A percentile compares a stretch with the other conserved stretches of the same genome.
Conservation (phyloP, 2,797 vertebrate species). For the Pempheris klunzingeri region DNA sequence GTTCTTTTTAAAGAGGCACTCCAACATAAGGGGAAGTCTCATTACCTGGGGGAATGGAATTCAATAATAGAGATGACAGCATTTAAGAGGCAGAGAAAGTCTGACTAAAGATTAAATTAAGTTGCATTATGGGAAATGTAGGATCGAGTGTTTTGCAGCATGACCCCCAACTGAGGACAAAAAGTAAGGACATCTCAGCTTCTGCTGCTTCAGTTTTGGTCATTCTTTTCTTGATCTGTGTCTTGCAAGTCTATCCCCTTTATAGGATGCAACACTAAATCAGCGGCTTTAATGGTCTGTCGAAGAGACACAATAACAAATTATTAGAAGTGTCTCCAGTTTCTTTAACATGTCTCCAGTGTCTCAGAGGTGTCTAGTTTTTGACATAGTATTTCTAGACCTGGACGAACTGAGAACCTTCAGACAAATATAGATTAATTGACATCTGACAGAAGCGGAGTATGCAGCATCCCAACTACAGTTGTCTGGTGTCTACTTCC, state of each 20-base stretch:
- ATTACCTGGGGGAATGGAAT: not conserved
- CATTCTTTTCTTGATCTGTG: not conserved
- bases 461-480: not conserved
- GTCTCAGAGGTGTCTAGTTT: too few species aligned
- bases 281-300: not conserved
- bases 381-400: not conserved
- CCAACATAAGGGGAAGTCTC: too few species aligned
- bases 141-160: not conserved
- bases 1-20: not conserved
- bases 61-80: not conserved
- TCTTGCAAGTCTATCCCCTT: too few species aligned
- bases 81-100: not conserved
- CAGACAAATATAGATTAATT: not conserved
- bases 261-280: not conserved
- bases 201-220: not conserved
- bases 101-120: not conserved
- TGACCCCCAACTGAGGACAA: not conserved
- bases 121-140: slow-evolving; percentile 16
- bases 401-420: not conserved
- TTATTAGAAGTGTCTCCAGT: not conserved
- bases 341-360: too few species aligned
- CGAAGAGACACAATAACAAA: not conserved
- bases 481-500: not conserved
- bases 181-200: not conserved
- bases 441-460: not conserved